Percentiles rank a stretch among this genome's conserved stretches.
Evolutionary conservation across 1,140 invertebrate genomes (phyloP).

Genomic region (Pseudomyrmex pallidus): DNA sequence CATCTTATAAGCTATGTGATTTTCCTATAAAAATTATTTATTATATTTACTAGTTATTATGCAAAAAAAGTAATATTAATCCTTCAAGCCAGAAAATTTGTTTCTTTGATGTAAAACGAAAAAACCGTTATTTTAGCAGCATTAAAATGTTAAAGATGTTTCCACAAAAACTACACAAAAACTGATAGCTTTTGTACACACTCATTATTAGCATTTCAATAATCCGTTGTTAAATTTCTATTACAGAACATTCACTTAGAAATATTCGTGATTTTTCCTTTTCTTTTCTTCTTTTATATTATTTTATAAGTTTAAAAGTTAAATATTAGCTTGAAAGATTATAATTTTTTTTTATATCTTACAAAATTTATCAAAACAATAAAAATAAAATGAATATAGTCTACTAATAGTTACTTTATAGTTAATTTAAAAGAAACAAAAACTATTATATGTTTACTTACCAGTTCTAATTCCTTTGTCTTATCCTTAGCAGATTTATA

Average conservation of each 20-base stretch:
- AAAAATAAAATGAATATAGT: no score
- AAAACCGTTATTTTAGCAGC: no score
- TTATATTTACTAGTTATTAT: background rate
- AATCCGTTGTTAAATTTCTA: no score
- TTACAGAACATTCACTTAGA: no score
- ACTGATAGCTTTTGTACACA: background rate
- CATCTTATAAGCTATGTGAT: background rate
- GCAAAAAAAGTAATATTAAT: background rate
- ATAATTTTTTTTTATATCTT: background rate
- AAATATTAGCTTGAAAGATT: slow-evolving; percentile 11
- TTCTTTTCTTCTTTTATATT: no score
- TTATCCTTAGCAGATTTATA: slow-evolving; percentile 67
- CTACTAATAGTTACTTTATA: background rate
- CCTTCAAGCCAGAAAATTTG: background rate
- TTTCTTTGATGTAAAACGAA: background rate
- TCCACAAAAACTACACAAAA: no score
- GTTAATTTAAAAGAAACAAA: slow-evolving; percentile 13
- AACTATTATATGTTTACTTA: slow-evolving; percentile 53
- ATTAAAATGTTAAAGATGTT: background rate
- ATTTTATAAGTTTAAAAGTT: no score
- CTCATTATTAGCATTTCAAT: background rate
- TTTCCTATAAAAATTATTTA: background rate
- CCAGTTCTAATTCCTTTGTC: slow-evolving; percentile 68
- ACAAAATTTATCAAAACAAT: background rate
- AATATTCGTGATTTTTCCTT: no score